A percentile compares a stretch with the other conserved stretches of the same genome.
These are phyloP conservation scores for Azorinus chamasolen DNA, from an alignment of 2,888 invertebrate species.

Conservation along the genomic window DNA sequence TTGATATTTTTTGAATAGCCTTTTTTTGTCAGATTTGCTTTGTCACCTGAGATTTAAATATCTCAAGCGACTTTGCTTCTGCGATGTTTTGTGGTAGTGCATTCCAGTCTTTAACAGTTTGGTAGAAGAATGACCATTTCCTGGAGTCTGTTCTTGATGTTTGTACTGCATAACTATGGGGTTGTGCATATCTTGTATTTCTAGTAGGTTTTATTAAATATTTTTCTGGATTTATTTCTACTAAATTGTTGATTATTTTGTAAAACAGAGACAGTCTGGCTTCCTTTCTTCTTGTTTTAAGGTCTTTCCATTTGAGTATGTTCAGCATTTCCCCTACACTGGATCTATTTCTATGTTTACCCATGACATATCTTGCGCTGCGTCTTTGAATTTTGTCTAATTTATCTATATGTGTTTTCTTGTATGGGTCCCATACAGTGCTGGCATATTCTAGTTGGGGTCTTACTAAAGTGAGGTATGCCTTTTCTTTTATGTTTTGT, in stretches of 20 bases:
- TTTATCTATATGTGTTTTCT: slow-evolving; percentile 7
- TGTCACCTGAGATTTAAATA: too few species aligned
- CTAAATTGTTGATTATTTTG: slow-evolving; percentile 1
- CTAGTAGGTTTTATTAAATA: not conserved
- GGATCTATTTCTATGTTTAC: slow-evolving; percentile 18
- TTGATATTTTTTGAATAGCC: too few species aligned
- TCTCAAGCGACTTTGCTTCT: too few species aligned
- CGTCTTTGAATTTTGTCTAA: slow-evolving; percentile 32
- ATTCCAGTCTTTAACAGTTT: too few species aligned
- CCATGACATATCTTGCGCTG: slow-evolving; percentile 19
- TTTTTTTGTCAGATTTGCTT: too few species aligned
- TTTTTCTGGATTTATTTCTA: not conserved
- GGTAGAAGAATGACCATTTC: too few species aligned
- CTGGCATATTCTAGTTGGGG: slow-evolving; percentile 10
- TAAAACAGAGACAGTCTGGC: not conserved
- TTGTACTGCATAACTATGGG: too few species aligned
- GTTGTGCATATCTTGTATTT: not conserved
- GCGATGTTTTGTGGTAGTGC: too few species aligned
- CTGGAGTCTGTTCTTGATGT: too few species aligned
- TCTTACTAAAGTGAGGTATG: slow-evolving; percentile 18
- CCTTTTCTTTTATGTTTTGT: not conserved
- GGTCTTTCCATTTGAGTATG: slow-evolving; percentile 5
- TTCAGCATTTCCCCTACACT: slow-evolving; percentile 20
- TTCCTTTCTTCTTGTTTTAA: not conserved
- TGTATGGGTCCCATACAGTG: slow-evolving; percentile 19